Evolutionary conservation across 37 sponge, comb jelly and placozoan species (phyloP), one percentile per base, ranked within the genome.

Genomic region (Chondrilla cf. caribensis): DNA sequence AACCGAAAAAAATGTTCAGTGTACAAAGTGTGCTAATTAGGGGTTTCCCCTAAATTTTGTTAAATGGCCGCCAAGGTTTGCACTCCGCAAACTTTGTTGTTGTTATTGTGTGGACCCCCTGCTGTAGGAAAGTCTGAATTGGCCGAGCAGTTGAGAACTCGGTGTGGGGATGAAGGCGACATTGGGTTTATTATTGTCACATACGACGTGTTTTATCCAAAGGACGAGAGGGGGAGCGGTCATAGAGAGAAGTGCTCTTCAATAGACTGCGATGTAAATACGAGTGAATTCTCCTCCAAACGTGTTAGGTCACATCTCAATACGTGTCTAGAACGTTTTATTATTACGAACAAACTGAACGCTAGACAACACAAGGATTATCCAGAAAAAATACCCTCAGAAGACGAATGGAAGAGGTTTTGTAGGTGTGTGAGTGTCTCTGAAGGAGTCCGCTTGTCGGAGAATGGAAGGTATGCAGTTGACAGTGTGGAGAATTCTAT

Each of bases 31-130:
- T n/a, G n/a, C n/a, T n/a, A n/a, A n/a, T n/a, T n/a, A 62, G 64
- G 64, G 64, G 29, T 9, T 19, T 62, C 25, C 64, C 64, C 64
- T 6, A 62, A 15, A 7, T n/a, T 62, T 4, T 6, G 40, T 1
- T 4, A 40, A 39, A 73, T 73, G 76, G 76, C 41, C 15, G 76
- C 38, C 36, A 8, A 37, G 14, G 28, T 26, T 43, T 32, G 35
- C 38, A 64, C 37, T 2, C n/a, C n/a, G n/a, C n/a, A n/a, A n/a
- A n/a, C n/a, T n/a, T 38, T 59, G 3, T 14, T 93, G 17, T 42
- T 93, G 36, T 70, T 89, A 25, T 31, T 93, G 18, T 89, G 67
- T 54, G 93, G 93, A 0, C 83, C 86, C n/a, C 93, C 93, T 29
- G 89, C 80, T 18, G 79, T 79, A 36, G 93, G 93, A 31, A 93